Conservation (phyloP, 2,888 invertebrate species). For the Trilocha varians region DNA sequence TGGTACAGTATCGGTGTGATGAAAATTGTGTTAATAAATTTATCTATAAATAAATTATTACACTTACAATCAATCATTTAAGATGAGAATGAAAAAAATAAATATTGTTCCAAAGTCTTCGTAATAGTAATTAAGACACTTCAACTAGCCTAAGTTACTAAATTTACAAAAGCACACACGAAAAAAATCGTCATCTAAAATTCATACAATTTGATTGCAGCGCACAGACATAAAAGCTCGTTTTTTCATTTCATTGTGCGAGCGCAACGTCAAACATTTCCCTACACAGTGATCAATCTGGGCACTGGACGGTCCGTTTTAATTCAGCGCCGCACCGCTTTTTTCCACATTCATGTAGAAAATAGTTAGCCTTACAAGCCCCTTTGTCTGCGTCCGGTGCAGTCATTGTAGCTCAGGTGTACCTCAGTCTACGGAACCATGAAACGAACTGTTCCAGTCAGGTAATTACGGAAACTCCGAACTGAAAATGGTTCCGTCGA, state of each 20-base stretch:
- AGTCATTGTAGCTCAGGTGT: conserved; percentile 21
- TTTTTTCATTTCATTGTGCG: background rate
- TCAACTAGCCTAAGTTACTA: no score
- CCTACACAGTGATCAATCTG: background rate
- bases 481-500: conserved; percentile 17
- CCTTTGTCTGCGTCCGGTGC: conserved; percentile 13
- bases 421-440: conserved; percentile 17
- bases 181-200: background rate
- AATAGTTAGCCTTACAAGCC: conserved; percentile 10
- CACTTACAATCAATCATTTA: no score
- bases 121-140: no score
- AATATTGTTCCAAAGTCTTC: no score
- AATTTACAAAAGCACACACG: no score
- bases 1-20: no score
- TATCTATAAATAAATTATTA: no score
- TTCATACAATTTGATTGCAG: background rate
- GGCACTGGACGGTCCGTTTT: background rate
- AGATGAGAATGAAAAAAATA: no score
- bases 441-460: conserved; percentile 23
- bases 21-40: no score
- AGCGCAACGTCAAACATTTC: background rate
- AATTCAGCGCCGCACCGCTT: conserved; percentile 7
- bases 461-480: conserved; percentile 21
- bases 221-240: background rate
- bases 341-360: conserved; percentile 10